Evolutionary conservation across 2,888 invertebrate genomes (phyloP).

Genomic region (Cyclophora albipunctata): DNA sequence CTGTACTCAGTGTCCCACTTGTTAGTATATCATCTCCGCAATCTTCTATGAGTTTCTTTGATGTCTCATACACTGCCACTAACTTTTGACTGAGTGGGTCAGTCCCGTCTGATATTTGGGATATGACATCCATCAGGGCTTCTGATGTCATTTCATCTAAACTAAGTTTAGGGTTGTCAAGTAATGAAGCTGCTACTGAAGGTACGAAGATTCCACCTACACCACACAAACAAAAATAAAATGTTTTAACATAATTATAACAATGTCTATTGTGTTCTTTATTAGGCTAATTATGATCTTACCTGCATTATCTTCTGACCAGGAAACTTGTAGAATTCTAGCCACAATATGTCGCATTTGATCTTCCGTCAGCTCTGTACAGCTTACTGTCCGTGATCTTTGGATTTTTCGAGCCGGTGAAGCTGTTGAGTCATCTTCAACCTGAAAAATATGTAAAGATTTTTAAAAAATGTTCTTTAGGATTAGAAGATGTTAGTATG

Average conservation of each 20-base stretch:
- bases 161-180: constrained; percentile 68
- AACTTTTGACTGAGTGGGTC: constrained; percentile 74
- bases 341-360: constrained; percentile 79
- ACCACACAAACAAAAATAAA: constrained; percentile 18
- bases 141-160: constrained; percentile 77
- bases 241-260: not conserved
- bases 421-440: constrained; percentile 69
- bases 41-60: constrained; percentile 64
- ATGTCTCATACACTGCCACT: constrained; percentile 54
- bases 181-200: constrained; percentile 70
- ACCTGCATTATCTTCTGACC: constrained; percentile 78
- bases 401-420: constrained; percentile 63
- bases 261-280: not conserved
- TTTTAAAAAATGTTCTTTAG: not conserved
- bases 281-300: constrained; percentile 8
- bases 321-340: constrained; percentile 82
- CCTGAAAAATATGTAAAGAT: constrained; percentile 18
- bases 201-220: constrained; percentile 74
- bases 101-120: constrained; percentile 72
- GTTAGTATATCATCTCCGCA: constrained; percentile 54
- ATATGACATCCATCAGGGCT: constrained; percentile 80
- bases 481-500: not conserved
- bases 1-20: constrained; percentile 46
- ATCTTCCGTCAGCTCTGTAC: constrained; percentile 78
- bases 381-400: constrained; percentile 62